Conservation (phyloP, 2,797 vertebrate species). For the Chaetodon trifasciatus region DNA sequence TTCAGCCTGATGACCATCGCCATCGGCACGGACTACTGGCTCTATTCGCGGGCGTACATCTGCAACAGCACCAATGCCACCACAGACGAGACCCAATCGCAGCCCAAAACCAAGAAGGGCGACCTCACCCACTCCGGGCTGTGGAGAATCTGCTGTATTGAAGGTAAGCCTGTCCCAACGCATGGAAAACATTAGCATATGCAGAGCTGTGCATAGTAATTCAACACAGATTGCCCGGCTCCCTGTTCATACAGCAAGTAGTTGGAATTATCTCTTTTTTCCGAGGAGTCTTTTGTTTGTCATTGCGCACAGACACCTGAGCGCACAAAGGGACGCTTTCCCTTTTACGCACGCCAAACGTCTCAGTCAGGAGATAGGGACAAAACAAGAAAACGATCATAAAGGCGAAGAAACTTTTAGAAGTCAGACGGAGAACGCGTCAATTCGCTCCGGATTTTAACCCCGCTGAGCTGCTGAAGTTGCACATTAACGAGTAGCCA, state of each 20-base stretch:
- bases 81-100: constrained; percentile 87
- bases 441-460: background rate
- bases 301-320: constrained; percentile 23
- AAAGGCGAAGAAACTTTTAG: constrained; percentile 9
- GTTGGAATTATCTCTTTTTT: background rate
- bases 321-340: constrained; percentile 47
- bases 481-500: background rate
- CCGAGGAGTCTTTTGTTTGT: constrained; percentile 21
- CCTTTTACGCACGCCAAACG: constrained; percentile 62
- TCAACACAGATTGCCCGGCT: background rate
- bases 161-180: constrained; percentile 83
- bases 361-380: background rate
- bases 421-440: background rate
- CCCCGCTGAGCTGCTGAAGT: background rate
- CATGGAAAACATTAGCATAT: background rate
- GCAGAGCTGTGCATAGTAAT: rapidly evolving
- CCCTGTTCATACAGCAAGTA: background rate
- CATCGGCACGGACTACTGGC: constrained; percentile 98
- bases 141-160: constrained; percentile 97
- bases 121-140: constrained; percentile 96
- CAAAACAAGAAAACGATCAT: background rate
- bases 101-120: constrained; percentile 88
- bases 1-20: constrained; percentile 99
- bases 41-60: constrained; percentile 95
- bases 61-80: constrained; percentile 95